These are phyloP conservation scores for Tylochromis polylepis DNA, from an alignment of 2,113 vertebrate species.

Conservation along the genomic window DNA sequence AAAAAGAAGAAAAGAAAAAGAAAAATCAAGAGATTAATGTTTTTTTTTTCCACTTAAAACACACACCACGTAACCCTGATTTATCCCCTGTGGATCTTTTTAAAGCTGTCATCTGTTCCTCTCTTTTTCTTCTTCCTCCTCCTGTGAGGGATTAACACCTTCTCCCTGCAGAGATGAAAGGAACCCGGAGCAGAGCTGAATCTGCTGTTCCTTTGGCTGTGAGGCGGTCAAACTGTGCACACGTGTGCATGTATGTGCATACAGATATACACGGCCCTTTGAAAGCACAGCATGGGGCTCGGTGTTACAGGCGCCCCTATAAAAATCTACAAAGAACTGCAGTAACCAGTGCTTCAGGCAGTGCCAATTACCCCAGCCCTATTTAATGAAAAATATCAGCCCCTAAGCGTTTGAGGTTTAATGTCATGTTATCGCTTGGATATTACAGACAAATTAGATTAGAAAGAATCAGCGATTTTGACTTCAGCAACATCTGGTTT, in stretches of 20 bases:
- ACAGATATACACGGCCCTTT: neutral
- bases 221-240: conserved; percentile 17
- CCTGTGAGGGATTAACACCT: conserved; percentile 52
- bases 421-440: conserved; percentile 1
- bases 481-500: neutral
- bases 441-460: neutral
- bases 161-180: conserved; percentile 66
- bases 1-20: neutral
- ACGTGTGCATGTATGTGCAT: neutral
- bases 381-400: conserved; percentile 13
- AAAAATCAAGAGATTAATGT: neutral
- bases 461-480: neutral
- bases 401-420: conserved; percentile 28
- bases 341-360: conserved; percentile 17
- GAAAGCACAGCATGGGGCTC: conserved; percentile 16
- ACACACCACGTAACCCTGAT: neutral
- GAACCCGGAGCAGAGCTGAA: conserved; percentile 6
- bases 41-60: neutral
- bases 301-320: conserved; percentile 50
- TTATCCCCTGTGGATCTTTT: conserved; percentile 7
- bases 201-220: conserved; percentile 19
- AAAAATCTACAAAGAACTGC: conserved; percentile 66
- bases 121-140: neutral
- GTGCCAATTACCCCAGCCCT: conserved; percentile 33
- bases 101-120: neutral